phyloP scores from a whole-genome alignment of 2,888 invertebrate genomes.

The Clunio marinus region DNA sequence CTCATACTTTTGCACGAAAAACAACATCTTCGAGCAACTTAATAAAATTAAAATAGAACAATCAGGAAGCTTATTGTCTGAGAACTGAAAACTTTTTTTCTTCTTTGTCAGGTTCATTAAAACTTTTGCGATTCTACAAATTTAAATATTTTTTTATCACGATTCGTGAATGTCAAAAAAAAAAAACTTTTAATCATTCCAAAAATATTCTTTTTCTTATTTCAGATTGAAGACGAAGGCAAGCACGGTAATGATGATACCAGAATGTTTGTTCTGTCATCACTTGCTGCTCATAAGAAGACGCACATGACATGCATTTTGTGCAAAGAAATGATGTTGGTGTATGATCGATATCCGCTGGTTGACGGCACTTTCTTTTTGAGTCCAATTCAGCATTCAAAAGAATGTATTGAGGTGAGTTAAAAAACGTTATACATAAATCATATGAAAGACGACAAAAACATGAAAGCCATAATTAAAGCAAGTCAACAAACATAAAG shows the following conservation, averaged over 20 bases:
- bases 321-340: conserved; percentile 83
- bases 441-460: not conserved
- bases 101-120: conserved; percentile 3
- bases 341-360: conserved; percentile 95
- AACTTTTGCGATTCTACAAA: not conserved
- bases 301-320: conserved; percentile 79
- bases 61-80: conserved; percentile 1
- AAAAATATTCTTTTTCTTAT: conserved; percentile 2
- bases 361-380: conserved; percentile 98
- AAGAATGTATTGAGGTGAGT: conserved; percentile 79
- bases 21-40: too few relatives aligned
- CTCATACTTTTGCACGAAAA: too few relatives aligned
- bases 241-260: conserved; percentile 98
- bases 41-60: conserved; percentile 2
- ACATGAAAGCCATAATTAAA: not conserved
- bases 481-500: conserved; percentile 6
- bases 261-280: conserved; percentile 90
- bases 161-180: not conserved
- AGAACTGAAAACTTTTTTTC: not conserved
- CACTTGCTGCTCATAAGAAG: conserved; percentile 86
- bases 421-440: not conserved
- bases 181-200: not conserved
- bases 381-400: conserved; percentile 86
- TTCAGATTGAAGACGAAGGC: conserved; percentile 95
- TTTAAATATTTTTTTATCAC: not conserved